Conservation (phyloP, 2,888 invertebrate species). For the Papilio protenor region DNA sequence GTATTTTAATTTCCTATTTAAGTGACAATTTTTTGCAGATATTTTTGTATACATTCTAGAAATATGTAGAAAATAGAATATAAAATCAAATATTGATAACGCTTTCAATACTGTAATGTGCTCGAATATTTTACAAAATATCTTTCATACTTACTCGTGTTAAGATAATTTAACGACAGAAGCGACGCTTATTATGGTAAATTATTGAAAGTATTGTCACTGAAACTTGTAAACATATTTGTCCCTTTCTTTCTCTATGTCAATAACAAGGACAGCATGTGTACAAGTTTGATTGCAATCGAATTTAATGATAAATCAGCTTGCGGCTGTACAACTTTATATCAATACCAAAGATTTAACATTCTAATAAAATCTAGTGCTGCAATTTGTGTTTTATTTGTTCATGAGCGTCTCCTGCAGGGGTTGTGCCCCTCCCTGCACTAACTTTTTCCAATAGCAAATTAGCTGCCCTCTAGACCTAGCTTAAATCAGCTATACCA, state of each 20-base stretch:
- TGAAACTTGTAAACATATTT: too few relatives aligned
- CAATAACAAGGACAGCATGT: too few relatives aligned
- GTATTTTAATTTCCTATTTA: neutral
- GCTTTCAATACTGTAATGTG: neutral
- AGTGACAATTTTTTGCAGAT: neutral
- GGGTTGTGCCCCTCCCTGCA: too few relatives aligned
- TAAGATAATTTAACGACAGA: neutral
- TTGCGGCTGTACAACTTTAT: neutral
- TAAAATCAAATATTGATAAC: neutral
- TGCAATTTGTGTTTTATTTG: neutral
- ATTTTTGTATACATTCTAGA: neutral
- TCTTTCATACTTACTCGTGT: neutral
- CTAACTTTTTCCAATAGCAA: too few relatives aligned
- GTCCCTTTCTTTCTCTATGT: too few relatives aligned
- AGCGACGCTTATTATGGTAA: too few relatives aligned
- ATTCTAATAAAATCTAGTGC: conserved; percentile 26
- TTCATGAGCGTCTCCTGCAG: too few relatives aligned
- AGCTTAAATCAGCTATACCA: too few relatives aligned
- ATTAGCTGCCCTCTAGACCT: too few relatives aligned
- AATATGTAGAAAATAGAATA: neutral
- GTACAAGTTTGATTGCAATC: too few relatives aligned
- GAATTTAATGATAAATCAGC: too few relatives aligned
- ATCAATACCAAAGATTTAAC: conserved; percentile 28
- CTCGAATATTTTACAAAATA: neutral
- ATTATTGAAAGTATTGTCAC: too few relatives aligned